Percentiles rank a stretch among this genome's conserved stretches.
These are phyloP conservation scores for Hormiphora californensis DNA, from an alignment of 37 sponge, comb jelly and placozoan species.

Conservation along the genomic window DNA sequence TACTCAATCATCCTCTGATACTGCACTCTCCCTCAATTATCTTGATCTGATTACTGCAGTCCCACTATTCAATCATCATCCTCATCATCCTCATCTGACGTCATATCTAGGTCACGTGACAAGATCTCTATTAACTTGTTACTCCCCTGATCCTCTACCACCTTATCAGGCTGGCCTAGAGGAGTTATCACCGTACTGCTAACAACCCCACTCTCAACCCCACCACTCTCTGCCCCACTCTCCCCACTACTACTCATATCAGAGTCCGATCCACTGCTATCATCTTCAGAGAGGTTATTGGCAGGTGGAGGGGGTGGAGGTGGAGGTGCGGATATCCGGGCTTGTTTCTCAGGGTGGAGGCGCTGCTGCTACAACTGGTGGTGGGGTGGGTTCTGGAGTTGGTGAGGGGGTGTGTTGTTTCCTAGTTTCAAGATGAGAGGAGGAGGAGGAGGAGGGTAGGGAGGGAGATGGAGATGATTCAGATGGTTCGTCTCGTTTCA, in stretches of 20 bases:
- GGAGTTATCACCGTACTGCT: conserved; percentile 43
- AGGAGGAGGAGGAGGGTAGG: neutral
- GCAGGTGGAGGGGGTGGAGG: neutral
- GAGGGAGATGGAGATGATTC: conserved; percentile 7
- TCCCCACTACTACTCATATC: neutral
- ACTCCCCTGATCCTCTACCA: neutral
- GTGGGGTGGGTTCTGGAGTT: no score
- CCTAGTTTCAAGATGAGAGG: neutral
- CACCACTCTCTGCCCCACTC: neutral
- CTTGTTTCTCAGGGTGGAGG: neutral
- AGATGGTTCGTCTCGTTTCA: neutral
- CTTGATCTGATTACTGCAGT: neutral
- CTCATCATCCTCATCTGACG: conserved; percentile 20
- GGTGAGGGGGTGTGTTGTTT: no score
- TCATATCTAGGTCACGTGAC: conserved; percentile 25
- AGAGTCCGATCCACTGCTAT: conserved; percentile 1
- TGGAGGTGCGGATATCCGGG: neutral
- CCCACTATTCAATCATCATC: neutral
- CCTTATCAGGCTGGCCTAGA: conserved; percentile 1
- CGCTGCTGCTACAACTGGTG: no score
- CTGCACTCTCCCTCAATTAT: neutral
- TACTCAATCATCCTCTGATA: no score
- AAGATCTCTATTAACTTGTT: conserved; percentile 11
- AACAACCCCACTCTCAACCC: neutral
- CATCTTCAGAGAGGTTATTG: neutral